Evolutionary conservation across 2,888 invertebrate genomes (phyloP), one percentile per base, ranked within the genome.

Genomic region (Plebejus melissa): DNA sequence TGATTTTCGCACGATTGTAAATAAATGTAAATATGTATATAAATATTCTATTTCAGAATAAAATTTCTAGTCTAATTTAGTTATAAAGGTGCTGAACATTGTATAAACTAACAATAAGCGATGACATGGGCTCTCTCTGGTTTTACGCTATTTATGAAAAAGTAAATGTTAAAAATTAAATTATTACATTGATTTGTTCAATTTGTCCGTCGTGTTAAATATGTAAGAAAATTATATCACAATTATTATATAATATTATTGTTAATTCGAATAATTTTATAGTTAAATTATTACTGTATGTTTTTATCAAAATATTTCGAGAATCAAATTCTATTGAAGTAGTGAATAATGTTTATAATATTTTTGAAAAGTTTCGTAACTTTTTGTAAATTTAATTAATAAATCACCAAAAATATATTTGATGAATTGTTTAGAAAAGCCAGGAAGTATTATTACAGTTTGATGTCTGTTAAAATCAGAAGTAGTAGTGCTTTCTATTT

Each of bases 21-120:
- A 77, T 80, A 81, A 79, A 65, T 83, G 88, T 88, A 88, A 84
- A 87, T 85, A 83, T 86, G 86, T 88, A 87, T 81, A 88, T 88
- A 88, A 77, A 79, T 77, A 81, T 82, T 82, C 72, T 50, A 50
- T 50, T 80, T 77, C 82, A 82, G 84, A 83, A 85, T 81, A 82
- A 87, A 86, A 85, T 84, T 86, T 93, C 93, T 93, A 93, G 93
- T 93, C 93, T 93, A 90, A 92, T 84, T 90, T 93, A 93, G 91
- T 85, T 88, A 86, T 93, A 91, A 90, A 87, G 93, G 93, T 93
- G 93, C 93, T 93, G 92, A 93, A 93, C 85, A 88, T 83, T 92
- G 91, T 92, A 92, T 77, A 76, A 77, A 77, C 75, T 74, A 76
- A 74, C 60, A 32, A 76, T 77, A 83, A 72, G 32, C 16, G 72